Conservation (phyloP, 1,140 invertebrate species). For the Drosophila parabipectinata region DNA sequence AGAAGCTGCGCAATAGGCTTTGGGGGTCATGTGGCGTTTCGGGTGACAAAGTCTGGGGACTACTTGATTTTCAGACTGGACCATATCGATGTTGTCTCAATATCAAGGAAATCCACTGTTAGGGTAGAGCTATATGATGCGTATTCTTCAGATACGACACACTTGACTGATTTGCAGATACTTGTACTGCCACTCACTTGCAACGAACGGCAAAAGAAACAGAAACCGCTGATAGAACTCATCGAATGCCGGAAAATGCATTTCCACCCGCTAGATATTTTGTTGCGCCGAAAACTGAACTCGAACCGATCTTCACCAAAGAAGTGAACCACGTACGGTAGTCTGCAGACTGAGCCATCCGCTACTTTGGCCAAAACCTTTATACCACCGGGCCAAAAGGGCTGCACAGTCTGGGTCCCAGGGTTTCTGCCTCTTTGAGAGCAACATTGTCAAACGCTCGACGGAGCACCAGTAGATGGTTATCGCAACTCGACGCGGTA, state of each 20-base stretch:
- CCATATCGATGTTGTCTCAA: conserved; percentile 23
- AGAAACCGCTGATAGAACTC: conserved; percentile 71
- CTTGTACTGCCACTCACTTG: conserved; percentile 55
- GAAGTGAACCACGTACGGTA: conserved; percentile 57
- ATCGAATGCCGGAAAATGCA: conserved; percentile 69
- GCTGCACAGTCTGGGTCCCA: conserved; percentile 3
- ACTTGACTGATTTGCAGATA: conserved; percentile 62
- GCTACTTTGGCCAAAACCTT: conserved; percentile 49
- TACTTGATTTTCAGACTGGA: not conserved
- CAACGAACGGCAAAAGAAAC: conserved; percentile 64
- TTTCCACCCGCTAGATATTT: conserved; percentile 29
- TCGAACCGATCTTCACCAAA: conserved; percentile 33
- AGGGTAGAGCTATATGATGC: not conserved
- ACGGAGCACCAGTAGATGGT: conserved; percentile 42
- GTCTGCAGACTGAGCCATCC: conserved; percentile 59
- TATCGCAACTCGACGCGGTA: conserved; percentile 24
- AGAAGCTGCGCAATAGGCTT: conserved; percentile 21
- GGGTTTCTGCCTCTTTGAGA: conserved; percentile 22
- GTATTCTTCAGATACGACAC: conserved; percentile 42
- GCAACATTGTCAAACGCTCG: conserved; percentile 49
- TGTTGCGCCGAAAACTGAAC: not conserved
- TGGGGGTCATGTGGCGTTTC: conserved; percentile 28
- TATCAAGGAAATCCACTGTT: conserved; percentile 28
- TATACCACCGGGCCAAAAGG: conserved; percentile 55
- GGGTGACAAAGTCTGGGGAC: conserved; percentile 13